Conservation (phyloP, 2,797 vertebrate species). For the Bradypodion ventrale region DNA sequence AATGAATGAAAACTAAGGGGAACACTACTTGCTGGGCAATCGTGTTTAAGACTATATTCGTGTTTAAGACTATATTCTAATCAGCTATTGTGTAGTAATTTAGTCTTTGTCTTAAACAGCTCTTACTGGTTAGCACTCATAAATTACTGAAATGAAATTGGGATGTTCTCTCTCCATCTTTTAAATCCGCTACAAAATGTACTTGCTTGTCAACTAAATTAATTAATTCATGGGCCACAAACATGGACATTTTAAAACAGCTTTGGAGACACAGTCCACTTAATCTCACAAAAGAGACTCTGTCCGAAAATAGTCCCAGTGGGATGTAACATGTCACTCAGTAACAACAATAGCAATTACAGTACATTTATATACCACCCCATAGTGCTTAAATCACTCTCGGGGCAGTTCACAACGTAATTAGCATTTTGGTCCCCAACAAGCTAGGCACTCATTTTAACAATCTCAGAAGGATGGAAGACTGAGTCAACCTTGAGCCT, state of each 20-base stretch:
- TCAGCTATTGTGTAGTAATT: background rate
- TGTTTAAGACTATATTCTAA: conserved; percentile 45
- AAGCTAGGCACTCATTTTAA: no score
- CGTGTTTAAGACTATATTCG: conserved; percentile 46
- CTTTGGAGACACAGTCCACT: background rate
- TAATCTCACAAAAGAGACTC: background rate
- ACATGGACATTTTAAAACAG: background rate
- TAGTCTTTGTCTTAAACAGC: background rate
- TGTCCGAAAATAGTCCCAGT: background rate
- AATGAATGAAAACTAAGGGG: conserved; percentile 45
- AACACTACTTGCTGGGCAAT: conserved; percentile 6
- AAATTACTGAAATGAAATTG: background rate
- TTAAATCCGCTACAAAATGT: background rate
- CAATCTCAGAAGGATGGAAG: no score
- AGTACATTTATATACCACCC: no score
- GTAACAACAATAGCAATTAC: no score
- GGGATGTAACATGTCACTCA: no score
- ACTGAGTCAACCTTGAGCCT: no score
- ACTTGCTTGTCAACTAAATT: background rate
- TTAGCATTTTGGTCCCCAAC: no score
- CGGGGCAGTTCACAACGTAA: no score
- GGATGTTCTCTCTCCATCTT: background rate
- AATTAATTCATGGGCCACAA: background rate
- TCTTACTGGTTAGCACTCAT: background rate
- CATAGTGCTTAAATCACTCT: no score